phyloP scores from a whole-genome alignment of 2,888 invertebrate genomes.

The Mechanitis mazaeus region DNA sequence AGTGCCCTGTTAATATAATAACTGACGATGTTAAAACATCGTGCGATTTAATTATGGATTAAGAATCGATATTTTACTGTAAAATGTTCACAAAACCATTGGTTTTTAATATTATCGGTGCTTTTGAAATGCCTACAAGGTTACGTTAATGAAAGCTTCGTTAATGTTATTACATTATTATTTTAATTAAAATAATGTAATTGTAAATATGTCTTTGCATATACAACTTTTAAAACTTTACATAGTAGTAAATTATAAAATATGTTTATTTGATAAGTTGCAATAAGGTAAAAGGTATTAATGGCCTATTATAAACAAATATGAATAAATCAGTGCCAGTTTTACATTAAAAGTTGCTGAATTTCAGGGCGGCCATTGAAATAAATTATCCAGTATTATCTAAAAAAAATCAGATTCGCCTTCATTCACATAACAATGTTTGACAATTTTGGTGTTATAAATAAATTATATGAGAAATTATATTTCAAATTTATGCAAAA shows the following conservation, averaged over 20 bases:
- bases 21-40: conserved; percentile 1
- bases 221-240: conserved; percentile 33
- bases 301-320: conserved; percentile 13
- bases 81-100: conserved; percentile 10
- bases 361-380: not conserved
- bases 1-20: conserved; percentile 14
- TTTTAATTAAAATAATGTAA: conserved; percentile 38
- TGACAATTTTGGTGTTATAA: conserved; percentile 8
- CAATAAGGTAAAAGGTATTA: not conserved
- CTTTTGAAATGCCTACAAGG: conserved; percentile 57
- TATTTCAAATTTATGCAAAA: conserved; percentile 21
- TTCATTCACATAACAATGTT: no score
- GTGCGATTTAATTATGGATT: not conserved
- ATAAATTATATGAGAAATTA: conserved; percentile 11
- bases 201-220: conserved; percentile 57
- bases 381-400: conserved; percentile 22
- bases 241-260: conserved; percentile 18
- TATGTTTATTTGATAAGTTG: conserved; percentile 3
- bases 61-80: conserved; percentile 1
- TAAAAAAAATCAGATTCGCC: conserved; percentile 2
- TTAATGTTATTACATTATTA: conserved; percentile 39
- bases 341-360: not conserved
- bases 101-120: conserved; percentile 40
- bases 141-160: conserved; percentile 50
- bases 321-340: conserved; percentile 9